Percentiles rank a stretch among this genome's conserved stretches.
phyloP scores from a whole-genome alignment of 2,113 vertebrate species.

The Tonatia bakeri region DNA sequence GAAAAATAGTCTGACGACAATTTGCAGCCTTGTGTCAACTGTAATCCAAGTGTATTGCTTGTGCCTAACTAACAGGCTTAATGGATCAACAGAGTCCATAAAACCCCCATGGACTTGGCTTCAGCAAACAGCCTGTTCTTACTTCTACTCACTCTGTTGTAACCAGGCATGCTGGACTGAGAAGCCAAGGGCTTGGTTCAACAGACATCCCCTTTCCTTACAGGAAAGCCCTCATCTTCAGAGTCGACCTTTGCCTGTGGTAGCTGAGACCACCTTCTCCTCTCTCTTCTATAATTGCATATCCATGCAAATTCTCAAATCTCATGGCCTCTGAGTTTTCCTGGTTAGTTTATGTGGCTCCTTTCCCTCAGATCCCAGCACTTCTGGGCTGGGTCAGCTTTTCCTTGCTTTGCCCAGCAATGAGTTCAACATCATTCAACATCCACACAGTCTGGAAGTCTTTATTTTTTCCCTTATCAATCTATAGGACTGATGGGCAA shows the following conservation, averaged over 20 bases:
- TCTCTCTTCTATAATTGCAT: background rate
- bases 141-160: fast-evolving
- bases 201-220: background rate
- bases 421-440: background rate
- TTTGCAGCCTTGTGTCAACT: background rate
- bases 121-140: background rate
- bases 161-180: background rate
- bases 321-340: background rate
- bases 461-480: background rate
- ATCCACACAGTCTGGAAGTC: background rate
- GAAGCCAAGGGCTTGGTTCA: background rate
- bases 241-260: background rate
- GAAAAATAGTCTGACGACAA: background rate
- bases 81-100: background rate
- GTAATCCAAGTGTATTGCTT: background rate
- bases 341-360: background rate
- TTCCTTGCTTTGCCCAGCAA: background rate
- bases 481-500: background rate
- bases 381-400: background rate
- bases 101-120: background rate
- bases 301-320: background rate
- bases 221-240: background rate
- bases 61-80: background rate
- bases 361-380: background rate
- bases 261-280: background rate